Conservation (phyloP, 2,113 vertebrate species). For the Pimephales promelas region DNA sequence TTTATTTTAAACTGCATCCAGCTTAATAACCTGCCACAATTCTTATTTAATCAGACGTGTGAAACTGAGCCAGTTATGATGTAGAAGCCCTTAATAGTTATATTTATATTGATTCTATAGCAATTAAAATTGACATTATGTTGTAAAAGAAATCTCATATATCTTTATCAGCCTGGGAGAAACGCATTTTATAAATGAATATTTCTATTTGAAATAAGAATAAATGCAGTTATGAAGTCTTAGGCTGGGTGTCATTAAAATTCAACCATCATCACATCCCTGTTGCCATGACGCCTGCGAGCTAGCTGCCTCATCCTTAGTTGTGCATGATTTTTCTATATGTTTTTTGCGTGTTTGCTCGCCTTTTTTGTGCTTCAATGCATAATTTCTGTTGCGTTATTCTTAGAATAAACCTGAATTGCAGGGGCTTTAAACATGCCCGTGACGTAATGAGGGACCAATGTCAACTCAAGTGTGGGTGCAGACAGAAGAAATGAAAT, state of each 20-base stretch:
- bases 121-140: background rate
- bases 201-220: background rate
- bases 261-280: conserved; percentile 58
- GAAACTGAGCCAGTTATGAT: background rate
- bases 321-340: conserved; percentile 4
- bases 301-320: conserved; percentile 46
- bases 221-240: conserved; percentile 29
- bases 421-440: conserved; percentile 14
- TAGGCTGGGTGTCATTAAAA: conserved; percentile 51
- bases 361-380: conserved; percentile 15
- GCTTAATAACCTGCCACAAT: conserved; percentile 13
- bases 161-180: background rate
- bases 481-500: background rate
- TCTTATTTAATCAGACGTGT: background rate
- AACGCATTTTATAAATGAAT: background rate
- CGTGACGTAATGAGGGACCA: conserved; percentile 38
- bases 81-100: background rate
- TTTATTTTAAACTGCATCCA: conserved; percentile 45
- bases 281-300: conserved; percentile 62
- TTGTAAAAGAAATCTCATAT: background rate
- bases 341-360: conserved; percentile 12
- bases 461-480: conserved; percentile 29
- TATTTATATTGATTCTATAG: background rate
- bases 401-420: conserved; percentile 26
- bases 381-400: background rate